Evolutionary conservation across 2,113 vertebrate genomes (phyloP), one percentile per base, ranked within the genome.

Genomic region (Corydoras sp.): DNA sequence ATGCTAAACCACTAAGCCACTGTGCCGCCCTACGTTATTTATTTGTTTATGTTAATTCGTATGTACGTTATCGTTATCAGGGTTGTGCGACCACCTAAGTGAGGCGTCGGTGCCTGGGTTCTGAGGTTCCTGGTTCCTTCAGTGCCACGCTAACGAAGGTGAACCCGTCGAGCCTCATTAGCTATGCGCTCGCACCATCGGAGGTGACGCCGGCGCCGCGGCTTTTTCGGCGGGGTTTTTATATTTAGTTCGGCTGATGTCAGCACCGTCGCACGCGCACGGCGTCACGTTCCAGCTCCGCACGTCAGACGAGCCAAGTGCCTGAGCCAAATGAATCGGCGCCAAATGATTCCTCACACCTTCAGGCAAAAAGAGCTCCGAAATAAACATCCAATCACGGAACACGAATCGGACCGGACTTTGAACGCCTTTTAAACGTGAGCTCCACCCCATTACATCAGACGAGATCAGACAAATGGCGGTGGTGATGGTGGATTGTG

Each of bases 131-230:
- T 8, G 7, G 35, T 43, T 43, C 35, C 35, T 43, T 8, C 35
- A 49, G 56, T 60, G 24, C 69, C 51, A 18, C 58, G 50, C 55
- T 72, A 60, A 76, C 61, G 65, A 58, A 77, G 70, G 65, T 69
- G 55, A 77, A 70, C 10, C 48, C 62, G 62, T 73, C 65, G 55
- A 69, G 77, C 61, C 29, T 76, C 70, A 66, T 69, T 58, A 59
- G 31, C 62, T 66, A 73, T 65, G 54, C 68, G 71, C 77, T 73
- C 70, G 62, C 18, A 66, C 77, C 74, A 72, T 80, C 76, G 75
- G 63, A 77, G 65, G 68, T 78, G 66, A 73, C 71, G 60, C 66
- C 73, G 73, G 12, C 11, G 58, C 32, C 13, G 24, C 55, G 69
- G 73, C 18, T 53, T 59, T 79, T 71, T 49, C 58, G 2, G 35